A percentile compares a stretch with the other conserved stretches of the same genome.
phyloP scores from a whole-genome alignment of 2,113 vertebrate genomes.

The Rhagologus leucostigma region DNA sequence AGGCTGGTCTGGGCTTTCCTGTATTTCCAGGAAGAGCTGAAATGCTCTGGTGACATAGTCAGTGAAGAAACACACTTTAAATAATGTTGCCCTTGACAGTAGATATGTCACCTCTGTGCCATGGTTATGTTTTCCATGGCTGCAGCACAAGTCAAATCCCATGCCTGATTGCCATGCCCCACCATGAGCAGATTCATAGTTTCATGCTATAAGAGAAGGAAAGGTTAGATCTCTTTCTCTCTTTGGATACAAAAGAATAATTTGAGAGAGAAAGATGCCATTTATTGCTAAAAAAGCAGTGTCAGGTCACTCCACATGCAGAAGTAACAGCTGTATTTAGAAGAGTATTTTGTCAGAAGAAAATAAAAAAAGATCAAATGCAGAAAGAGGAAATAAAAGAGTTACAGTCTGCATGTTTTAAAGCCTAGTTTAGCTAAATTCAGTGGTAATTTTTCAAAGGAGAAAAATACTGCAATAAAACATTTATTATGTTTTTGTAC shows the following conservation, averaged over 20 bases:
- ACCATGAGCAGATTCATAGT: neutral
- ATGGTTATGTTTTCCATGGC: neutral
- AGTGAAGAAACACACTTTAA: neutral
- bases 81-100: neutral
- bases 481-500: conserved; percentile 16
- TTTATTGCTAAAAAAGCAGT: neutral
- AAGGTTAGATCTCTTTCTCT: neutral
- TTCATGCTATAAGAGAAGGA: neutral
- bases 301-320: neutral
- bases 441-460: conserved; percentile 33
- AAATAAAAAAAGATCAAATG: conserved; percentile 38
- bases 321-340: conserved; percentile 22
- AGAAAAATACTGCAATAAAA: conserved; percentile 17
- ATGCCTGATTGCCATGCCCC: neutral
- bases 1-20: neutral
- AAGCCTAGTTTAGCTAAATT: conserved; percentile 41
- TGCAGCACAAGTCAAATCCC: neutral
- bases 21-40: neutral
- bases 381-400: conserved; percentile 6
- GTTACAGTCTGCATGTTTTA: conserved; percentile 5
- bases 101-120: neutral
- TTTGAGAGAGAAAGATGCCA: neutral
- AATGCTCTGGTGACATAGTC: neutral
- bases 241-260: neutral
- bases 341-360: neutral